A percentile compares a stretch with the other conserved stretches of the same genome.
Conservation (phyloP, 2,113 vertebrate genomes). For the Corythornis vintsioides region DNA sequence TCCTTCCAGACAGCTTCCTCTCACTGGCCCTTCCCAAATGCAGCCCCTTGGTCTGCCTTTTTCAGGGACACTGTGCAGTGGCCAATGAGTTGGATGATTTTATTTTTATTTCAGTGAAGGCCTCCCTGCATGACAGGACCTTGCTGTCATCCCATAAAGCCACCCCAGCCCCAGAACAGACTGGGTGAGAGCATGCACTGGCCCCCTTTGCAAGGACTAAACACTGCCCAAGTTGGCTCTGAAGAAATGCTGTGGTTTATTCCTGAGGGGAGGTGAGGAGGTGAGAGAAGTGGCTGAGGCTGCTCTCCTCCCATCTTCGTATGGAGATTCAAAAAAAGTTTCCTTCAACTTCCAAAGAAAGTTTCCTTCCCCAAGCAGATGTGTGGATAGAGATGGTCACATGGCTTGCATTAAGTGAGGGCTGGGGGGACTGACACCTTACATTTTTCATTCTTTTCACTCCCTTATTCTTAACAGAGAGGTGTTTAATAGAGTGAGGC, state of each 20-base stretch:
- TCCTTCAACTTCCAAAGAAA: background rate
- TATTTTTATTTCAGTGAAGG: background rate
- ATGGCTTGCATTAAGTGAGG: background rate
- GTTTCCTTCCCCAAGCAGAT: background rate
- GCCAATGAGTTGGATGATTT: background rate
- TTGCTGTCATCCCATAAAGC: rapidly evolving
- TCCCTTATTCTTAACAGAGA: background rate
- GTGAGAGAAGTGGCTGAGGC: background rate
- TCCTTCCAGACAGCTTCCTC: background rate
- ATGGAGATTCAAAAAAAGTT: background rate
- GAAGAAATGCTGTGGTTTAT: background rate
- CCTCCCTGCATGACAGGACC: background rate
- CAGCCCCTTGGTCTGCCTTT: background rate
- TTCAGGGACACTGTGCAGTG: background rate
- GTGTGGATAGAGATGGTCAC: background rate
- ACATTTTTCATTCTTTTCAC: background rate
- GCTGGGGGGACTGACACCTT: background rate
- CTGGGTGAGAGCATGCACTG: background rate
- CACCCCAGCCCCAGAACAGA: background rate
- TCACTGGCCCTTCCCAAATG: rapidly evolving
- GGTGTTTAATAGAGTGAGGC: background rate
- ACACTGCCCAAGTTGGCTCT: rapidly evolving
- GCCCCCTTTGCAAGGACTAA: background rate
- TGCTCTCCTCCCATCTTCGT: background rate
- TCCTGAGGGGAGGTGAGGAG: background rate